Evolutionary conservation across 64 coral and sea anemone genomes (phyloP).

Genomic region (Cladopsammia gracilis): DNA sequence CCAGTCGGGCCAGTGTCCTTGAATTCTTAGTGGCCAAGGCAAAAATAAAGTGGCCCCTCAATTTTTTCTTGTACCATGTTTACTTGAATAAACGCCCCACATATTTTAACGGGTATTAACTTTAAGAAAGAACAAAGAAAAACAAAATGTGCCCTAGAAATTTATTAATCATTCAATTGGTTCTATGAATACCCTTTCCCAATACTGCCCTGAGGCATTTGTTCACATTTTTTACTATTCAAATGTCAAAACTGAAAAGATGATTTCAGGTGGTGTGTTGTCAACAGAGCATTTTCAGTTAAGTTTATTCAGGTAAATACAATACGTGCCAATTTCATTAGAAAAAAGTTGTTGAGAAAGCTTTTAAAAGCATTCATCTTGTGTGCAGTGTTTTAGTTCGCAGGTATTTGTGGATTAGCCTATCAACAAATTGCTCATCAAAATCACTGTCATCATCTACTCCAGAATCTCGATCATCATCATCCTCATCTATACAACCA

Average conservation of each 20-base stretch:
- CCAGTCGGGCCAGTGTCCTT: conserved; percentile 11
- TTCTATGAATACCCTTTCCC: neutral
- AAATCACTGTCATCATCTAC: conserved; percentile 48
- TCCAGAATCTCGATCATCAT: conserved; percentile 50
- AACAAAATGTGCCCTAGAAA: neutral
- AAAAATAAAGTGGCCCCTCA: conserved; percentile 20
- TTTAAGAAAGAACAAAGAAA: neutral
- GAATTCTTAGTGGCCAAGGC: conserved; percentile 25
- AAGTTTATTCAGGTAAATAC: neutral
- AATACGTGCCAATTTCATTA: neutral
- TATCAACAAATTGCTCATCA: conserved; percentile 54
- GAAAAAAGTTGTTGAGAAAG: neutral
- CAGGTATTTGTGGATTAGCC: conserved; percentile 47
- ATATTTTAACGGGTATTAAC: neutral
- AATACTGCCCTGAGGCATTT: no score
- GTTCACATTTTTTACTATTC: no score
- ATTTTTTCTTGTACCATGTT: neutral
- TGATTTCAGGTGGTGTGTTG: neutral
- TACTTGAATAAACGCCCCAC: conserved; percentile 19
- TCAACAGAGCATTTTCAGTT: neutral
- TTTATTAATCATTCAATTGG: neutral
- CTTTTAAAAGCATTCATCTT: neutral
- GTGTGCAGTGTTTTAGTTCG: conserved; percentile 3
- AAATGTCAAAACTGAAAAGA: neutral
- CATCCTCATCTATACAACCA: conserved; percentile 41